Base-by-base conservation (phyloP, 2,113 vertebrate species). In the Falcunculus frontatus region DNA sequence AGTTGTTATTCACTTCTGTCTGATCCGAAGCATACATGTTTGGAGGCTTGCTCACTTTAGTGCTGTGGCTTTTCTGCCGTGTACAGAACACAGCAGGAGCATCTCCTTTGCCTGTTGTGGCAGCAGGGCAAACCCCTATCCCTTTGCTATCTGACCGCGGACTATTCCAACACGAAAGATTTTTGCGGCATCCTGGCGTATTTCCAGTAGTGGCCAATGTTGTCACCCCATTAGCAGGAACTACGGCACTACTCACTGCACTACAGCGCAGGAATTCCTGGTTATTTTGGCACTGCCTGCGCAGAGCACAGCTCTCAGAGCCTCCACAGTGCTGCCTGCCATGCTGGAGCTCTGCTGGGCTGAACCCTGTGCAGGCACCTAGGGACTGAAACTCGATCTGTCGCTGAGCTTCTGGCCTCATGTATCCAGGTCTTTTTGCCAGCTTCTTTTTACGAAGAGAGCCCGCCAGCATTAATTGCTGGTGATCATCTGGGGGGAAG, bases 361-460 rank as follows among this genome's bases (percentile, higher is more conserved):
- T 42, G 55, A 83, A 27, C 0, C 5, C 47, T 7, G 87, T 4
- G 25, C 88, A 86, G 39, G n/a, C 60, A 57, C 20, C 35, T 5
- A n/a, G 19, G 55, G 89, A 65, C 64, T 89, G 95, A 84, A 95
- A 95, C 37, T 87, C 21, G n/a, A 70, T 57, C 92, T 87, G 93
- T 3, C 20, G 44, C 85, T 84, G 89, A 42, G 75, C 84, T 44
- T 98, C 92, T 33, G 93, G 93, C 87, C 98, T 98, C 99, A 98
- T 96, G 96, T 98, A 99, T 52, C 98, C 98, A 2, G 98, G 98
- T 83, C 98, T 98, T 91, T 89, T 97, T 70, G 97, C 97, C 95
- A 98, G 95, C 88, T 97, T 98, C 97, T 98, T 98, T 76, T 95
- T 97, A 70, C 25, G 85, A 64, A 89, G 77, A 55, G 85, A 90